Percentiles rank a stretch among this genome's conserved stretches.
Evolutionary conservation across 1,140 invertebrate species (phyloP).

Genomic region (Penaeus japonicus): DNA sequence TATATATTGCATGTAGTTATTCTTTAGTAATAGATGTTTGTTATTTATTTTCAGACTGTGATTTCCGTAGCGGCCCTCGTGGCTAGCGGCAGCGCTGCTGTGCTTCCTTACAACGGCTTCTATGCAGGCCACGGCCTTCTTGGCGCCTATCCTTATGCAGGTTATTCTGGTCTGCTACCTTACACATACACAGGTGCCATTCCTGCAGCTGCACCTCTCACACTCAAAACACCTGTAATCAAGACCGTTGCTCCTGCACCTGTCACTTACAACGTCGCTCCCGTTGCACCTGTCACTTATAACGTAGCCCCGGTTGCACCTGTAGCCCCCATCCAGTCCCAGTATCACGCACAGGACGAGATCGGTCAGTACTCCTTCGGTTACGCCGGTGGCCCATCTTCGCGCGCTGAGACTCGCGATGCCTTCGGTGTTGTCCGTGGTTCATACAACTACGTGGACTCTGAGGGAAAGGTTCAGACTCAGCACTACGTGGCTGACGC

Average conservation of each 20-base stretch:
- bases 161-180: background rate
- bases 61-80: background rate
- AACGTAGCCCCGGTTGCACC: conserved; percentile 13
- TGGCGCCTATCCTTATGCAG: background rate
- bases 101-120: background rate
- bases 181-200: background rate
- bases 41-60: background rate
- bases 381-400: conserved; percentile 32
- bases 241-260: background rate
- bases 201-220: background rate
- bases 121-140: background rate
- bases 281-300: background rate
- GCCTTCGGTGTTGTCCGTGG: conserved; percentile 27
- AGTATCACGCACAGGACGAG: conserved; percentile 44
- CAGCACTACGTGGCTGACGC: conserved; percentile 45
- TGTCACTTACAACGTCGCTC: background rate
- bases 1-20: too few relatives aligned
- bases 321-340: conserved; percentile 16
- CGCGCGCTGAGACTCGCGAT: conserved; percentile 28
- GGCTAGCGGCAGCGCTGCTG: background rate
- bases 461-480: conserved; percentile 39
- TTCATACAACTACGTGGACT: conserved; percentile 44
- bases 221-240: background rate
- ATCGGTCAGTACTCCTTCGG: conserved; percentile 46
- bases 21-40: too few relatives aligned